phyloP scores from a whole-genome alignment of 2,113 vertebrate species.

The Phylloscopus trochilus region DNA sequence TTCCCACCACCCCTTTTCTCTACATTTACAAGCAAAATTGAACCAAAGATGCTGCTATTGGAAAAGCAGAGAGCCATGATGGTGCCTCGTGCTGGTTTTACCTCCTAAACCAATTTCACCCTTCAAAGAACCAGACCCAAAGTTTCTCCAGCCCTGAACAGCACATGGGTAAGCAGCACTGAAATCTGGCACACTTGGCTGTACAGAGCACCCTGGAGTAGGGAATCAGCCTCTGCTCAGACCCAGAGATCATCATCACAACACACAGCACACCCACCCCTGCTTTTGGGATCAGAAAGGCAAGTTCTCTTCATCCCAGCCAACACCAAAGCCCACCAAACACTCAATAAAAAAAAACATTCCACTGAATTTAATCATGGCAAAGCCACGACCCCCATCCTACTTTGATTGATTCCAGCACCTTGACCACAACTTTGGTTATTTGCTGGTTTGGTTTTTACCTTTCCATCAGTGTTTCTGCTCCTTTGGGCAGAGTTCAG shows the following conservation, averaged over 20 bases:
- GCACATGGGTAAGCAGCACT: fast-evolving
- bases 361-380: neutral
- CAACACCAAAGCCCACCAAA: neutral
- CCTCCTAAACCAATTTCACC: neutral
- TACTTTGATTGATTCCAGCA: fast-evolving
- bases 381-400: neutral
- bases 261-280: neutral
- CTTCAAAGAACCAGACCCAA: neutral
- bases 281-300: neutral
- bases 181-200: fast-evolving
- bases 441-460: neutral
- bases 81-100: fast-evolving
- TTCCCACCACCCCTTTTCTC: neutral
- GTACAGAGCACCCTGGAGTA: neutral
- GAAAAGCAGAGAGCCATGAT: neutral
- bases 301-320: neutral
- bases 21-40: neutral
- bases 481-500: neutral
- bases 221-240: neutral
- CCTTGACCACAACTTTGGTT: neutral
- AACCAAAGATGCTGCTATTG: neutral
- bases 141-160: neutral
- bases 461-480: constrained; percentile 28
- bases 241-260: neutral
- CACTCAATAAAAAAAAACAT: neutral